phyloP scores from a whole-genome alignment of 1,140 invertebrate genomes.

The Orchestia grillus region DNA sequence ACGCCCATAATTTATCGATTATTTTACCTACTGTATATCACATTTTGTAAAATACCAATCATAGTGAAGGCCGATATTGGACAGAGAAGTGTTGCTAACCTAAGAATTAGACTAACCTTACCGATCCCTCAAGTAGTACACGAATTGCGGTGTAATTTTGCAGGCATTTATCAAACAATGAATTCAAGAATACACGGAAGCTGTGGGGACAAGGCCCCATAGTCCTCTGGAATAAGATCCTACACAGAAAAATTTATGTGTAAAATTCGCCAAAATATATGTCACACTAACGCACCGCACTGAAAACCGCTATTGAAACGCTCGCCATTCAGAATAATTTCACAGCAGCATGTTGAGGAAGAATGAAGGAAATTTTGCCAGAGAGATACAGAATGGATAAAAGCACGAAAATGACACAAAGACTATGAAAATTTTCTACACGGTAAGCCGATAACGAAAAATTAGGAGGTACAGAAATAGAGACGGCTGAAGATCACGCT shows the following conservation, averaged over 20 bases:
- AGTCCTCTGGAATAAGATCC: neutral
- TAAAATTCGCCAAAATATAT: neutral
- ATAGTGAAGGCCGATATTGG: constrained; percentile 45
- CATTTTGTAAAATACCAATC: constrained; percentile 38
- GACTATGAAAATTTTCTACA: neutral
- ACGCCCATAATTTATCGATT: neutral
- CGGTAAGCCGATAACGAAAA: neutral
- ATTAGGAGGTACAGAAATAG: neutral
- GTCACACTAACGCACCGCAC: neutral
- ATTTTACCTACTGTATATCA: neutral
- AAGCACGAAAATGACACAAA: neutral
- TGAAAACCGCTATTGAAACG: neutral
- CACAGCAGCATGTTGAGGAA: neutral
- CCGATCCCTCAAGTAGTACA: neutral
- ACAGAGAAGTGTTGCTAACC: constrained; percentile 2
- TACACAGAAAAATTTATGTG: neutral
- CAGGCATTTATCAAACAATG: neutral
- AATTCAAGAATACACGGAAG: neutral
- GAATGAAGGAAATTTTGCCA: neutral
- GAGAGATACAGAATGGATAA: neutral
- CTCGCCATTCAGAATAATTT: neutral
- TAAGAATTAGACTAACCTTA: neutral
- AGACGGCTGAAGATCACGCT: neutral
- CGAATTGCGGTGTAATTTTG: neutral
- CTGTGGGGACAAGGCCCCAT: neutral